These are phyloP conservation scores for Corvus cornix DNA, from an alignment of 2,113 vertebrate genomes.

Conservation along the genomic window DNA sequence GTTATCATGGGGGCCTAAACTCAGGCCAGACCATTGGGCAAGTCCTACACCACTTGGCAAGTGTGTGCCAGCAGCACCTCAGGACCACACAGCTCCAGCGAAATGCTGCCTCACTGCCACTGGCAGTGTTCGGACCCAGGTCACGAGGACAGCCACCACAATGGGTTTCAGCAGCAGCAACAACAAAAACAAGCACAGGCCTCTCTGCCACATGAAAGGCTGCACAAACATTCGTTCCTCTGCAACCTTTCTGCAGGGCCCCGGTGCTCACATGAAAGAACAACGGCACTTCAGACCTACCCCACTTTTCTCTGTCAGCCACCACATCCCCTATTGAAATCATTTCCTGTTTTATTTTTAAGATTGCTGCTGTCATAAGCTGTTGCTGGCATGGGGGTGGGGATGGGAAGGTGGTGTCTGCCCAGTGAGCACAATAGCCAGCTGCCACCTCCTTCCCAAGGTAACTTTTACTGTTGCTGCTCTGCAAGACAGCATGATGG, in stretches of 20 bases:
- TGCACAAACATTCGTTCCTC: neutral
- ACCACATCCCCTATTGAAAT: slow-evolving; percentile 60
- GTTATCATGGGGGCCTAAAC: accelerated
- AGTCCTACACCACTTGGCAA: no score
- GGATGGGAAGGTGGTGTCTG: neutral
- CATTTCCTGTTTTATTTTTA: slow-evolving; percentile 66
- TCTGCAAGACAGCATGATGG: accelerated
- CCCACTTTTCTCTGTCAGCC: slow-evolving; percentile 11
- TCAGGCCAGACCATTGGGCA: neutral
- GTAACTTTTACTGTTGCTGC: neutral
- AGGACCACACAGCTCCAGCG: accelerated
- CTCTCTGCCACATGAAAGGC: neutral
- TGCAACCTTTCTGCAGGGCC: neutral
- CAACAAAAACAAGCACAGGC: neutral
- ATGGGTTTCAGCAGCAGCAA: neutral
- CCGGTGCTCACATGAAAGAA: neutral
- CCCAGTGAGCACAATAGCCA: neutral
- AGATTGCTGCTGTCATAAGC: slow-evolving; percentile 27
- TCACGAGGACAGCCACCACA: neutral
- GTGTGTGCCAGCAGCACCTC: accelerated
- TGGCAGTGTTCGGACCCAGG: accelerated
- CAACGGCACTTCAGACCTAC: neutral
- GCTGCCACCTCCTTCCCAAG: neutral
- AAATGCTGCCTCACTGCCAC: accelerated
- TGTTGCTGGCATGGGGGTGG: neutral